Conservation (phyloP, 2,797 vertebrate species). For the Cossypha dichroa region DNA sequence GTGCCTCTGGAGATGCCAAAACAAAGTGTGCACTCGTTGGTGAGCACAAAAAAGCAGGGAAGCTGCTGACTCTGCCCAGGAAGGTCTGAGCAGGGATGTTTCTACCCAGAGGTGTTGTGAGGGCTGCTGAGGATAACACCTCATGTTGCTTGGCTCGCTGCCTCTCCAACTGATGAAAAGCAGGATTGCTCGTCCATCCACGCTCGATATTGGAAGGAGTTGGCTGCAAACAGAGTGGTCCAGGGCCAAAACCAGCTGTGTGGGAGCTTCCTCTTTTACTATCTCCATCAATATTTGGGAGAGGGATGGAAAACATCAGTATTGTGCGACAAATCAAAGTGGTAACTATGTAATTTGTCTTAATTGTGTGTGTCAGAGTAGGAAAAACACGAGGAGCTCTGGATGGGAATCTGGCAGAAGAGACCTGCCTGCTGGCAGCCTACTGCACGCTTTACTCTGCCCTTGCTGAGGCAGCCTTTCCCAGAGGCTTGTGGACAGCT, state of each 20-base stretch:
- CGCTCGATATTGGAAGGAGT: background rate
- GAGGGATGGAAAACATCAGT: constrained; percentile 9
- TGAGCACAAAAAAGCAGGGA: accelerated
- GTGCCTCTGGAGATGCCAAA: background rate
- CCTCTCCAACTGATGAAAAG: background rate
- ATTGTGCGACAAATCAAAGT: constrained; percentile 30
- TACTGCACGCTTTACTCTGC: background rate
- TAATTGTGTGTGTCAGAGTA: constrained; percentile 7
- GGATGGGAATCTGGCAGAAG: constrained; percentile 36
- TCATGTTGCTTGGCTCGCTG: background rate
- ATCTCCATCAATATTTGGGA: constrained; percentile 47
- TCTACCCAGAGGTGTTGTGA: background rate
- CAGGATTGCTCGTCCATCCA: background rate
- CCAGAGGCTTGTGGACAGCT: background rate
- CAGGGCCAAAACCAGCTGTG: constrained; percentile 21
- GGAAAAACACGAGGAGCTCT: background rate
- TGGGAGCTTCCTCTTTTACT: background rate
- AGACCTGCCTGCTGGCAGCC: background rate
- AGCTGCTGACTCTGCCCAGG: background rate
- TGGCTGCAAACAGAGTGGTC: constrained; percentile 24
- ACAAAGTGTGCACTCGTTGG: accelerated
- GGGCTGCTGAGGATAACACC: background rate
- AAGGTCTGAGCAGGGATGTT: background rate
- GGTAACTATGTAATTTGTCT: constrained; percentile 57
- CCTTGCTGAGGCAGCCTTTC: background rate